A percentile compares a stretch with the other conserved stretches of the same genome.
Conservation (phyloP, 1,140 invertebrate genomes). For the Diorhabda elongata region DNA sequence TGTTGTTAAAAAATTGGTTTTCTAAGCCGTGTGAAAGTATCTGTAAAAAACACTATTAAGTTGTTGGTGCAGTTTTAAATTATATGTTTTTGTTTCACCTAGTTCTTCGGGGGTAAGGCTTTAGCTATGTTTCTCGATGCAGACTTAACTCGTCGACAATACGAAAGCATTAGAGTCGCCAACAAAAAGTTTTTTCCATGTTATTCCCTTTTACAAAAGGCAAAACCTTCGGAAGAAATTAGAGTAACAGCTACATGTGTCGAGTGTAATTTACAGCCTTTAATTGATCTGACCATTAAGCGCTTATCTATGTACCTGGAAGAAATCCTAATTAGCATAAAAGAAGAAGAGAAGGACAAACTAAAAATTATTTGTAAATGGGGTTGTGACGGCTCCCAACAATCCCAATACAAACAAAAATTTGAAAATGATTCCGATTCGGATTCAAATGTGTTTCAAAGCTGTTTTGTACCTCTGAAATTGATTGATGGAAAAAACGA, state of each 20-base stretch:
- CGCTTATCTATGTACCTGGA: too few relatives aligned
- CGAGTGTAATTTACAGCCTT: background rate
- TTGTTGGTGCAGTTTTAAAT: too few relatives aligned
- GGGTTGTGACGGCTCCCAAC: conserved; percentile 42
- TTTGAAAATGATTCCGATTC: conserved; percentile 31
- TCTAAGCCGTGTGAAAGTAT: too few relatives aligned
- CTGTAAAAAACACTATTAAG: too few relatives aligned
- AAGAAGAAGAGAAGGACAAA: conserved; percentile 30
- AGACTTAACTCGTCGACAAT: background rate
- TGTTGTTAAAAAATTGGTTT: too few relatives aligned
- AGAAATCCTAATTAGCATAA: too few relatives aligned
- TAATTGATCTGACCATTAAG: background rate
- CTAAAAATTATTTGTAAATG: conserved; percentile 38
- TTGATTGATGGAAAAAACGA: conserved; percentile 32
- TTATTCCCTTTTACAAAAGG: background rate
- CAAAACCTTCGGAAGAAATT: background rate
- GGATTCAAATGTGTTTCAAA: conserved; percentile 39
- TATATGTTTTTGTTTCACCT: too few relatives aligned
- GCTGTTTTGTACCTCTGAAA: conserved; percentile 38
- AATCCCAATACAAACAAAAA: conserved; percentile 39
- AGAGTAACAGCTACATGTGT: too few relatives aligned
- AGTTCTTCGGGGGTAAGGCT: background rate
- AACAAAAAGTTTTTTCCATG: background rate
- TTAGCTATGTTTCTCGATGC: background rate
- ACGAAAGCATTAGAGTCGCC: background rate